A percentile compares a stretch with the other conserved stretches of the same genome.
These are phyloP conservation scores for Suricata suricatta DNA, from an alignment of 2,113 vertebrate species.

Conservation along the genomic window DNA sequence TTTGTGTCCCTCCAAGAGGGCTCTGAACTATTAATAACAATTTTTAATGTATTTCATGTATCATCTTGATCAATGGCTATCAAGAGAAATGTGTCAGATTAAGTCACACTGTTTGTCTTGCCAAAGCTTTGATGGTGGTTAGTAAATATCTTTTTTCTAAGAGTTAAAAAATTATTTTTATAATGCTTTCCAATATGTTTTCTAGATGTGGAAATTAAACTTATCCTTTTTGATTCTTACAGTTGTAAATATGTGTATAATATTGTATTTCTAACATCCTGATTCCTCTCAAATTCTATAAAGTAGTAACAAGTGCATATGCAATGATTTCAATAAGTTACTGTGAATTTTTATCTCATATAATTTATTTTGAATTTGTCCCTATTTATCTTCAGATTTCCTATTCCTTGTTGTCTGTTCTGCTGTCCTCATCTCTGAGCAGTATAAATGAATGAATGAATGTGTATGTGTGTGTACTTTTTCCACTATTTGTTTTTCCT, in stretches of 20 bases:
- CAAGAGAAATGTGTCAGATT: slow-evolving; percentile 35
- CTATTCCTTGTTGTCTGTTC: not conserved
- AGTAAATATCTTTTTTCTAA: not conserved
- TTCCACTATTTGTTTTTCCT: not conserved
- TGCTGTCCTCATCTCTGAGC: not conserved
- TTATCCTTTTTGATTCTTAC: not conserved
- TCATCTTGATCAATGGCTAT: slow-evolving; percentile 25
- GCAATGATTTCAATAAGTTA: not conserved
- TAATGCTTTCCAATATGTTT: slow-evolving; percentile 14
- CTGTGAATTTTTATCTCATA: slow-evolving; percentile 31
- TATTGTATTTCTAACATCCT: not conserved
- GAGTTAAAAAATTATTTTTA: slow-evolving; percentile 17
- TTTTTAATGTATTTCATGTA: slow-evolving; percentile 12
- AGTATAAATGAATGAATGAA: not conserved
- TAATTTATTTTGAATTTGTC: slow-evolving; percentile 34
- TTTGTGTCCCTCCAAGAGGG: slow-evolving; percentile 21
- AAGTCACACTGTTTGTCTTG: not conserved
- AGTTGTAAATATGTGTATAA: not conserved
- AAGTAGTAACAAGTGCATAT: not conserved
- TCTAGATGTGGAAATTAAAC: slow-evolving; percentile 31
- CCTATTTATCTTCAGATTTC: not conserved
- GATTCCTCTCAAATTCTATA: slow-evolving; percentile 31
- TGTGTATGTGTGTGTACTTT: not conserved
- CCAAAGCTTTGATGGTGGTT: slow-evolving; percentile 23
- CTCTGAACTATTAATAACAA: slow-evolving; percentile 39